Base-by-base conservation (phyloP, 2,888 invertebrate species). In the Oligia fasciuncula region DNA sequence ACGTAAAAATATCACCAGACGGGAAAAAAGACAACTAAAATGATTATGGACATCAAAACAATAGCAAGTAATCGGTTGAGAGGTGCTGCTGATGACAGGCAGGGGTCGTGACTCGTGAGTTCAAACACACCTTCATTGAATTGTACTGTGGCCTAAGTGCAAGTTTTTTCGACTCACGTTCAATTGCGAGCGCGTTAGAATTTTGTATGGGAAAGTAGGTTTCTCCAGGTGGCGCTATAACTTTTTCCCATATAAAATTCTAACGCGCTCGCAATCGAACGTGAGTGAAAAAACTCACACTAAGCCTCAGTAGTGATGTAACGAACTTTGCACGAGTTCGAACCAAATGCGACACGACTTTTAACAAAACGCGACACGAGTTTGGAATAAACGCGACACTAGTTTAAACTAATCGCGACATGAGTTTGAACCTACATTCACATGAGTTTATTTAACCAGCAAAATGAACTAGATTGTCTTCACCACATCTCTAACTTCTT, bases 11-110 rank as follows among this genome's bases (percentile, higher is more conserved):
- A 43, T 19, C 1, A 40, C 1, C 40, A 35, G 5, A 76, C 9
- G 23, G 3, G 23, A 35, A 60, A 54, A 4, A 4, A 2, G 1
- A 4, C 5, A 35, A 46, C 13, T 4, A 46, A 79, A 60, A 78
- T 43, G 9, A 62, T 71, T 67, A 40, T 62, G 60, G 14, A 68
- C n/a, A 46, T 68, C 17, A n/a, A 83, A 79, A 65, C 51, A 65
- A 54, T 46, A 73, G 29, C 63, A 23, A 29, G 79, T 69, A 13
- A 60, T 46, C 14, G 51, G 63, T 19, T n/a, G 46, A 69, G 40
- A 66, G 51, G 8, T 6, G n/a, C 57, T 60, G 63, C 70, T 51
- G 74, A 19, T 35, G 79, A 67, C 60, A 57, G 29, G 2, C 29
- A 57, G 66, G 14, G 67, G 74, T 74, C 71, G 63, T 0, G 57